phyloP scores from a whole-genome alignment of 2,113 vertebrate genomes.

The Neotoma lepida region DNA sequence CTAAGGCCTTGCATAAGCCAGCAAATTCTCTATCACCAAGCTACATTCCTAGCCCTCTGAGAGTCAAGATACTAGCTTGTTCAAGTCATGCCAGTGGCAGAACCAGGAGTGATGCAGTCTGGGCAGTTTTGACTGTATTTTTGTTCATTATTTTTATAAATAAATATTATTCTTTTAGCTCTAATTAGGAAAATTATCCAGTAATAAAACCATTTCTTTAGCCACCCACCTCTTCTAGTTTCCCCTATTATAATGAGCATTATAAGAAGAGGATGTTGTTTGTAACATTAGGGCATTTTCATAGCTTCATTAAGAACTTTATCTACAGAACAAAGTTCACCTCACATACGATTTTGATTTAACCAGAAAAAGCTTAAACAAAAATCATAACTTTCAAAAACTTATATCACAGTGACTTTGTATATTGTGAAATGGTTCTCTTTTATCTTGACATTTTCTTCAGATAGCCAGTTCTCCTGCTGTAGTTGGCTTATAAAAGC shows the following conservation, averaged over 20 bases:
- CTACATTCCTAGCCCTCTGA: neutral
- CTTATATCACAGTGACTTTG: constrained; percentile 83
- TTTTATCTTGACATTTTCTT: constrained; percentile 88
- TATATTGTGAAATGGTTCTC: constrained; percentile 87
- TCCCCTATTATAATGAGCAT: neutral
- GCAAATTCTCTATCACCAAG: neutral
- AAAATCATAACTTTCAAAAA: constrained; percentile 48
- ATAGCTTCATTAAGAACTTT: constrained; percentile 31
- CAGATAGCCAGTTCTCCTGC: constrained; percentile 87
- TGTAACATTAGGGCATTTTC: neutral
- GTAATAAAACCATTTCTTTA: neutral
- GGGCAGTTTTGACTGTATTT: neutral
- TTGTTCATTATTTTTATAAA: constrained; percentile 20
- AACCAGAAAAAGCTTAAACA: constrained; percentile 32
- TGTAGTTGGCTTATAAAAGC: constrained; percentile 86
- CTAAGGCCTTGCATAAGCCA: neutral
- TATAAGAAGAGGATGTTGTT: neutral
- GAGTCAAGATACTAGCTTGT: neutral
- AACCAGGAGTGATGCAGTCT: neutral
- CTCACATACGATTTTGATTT: constrained; percentile 50
- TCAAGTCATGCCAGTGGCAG: neutral
- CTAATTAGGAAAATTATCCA: constrained; percentile 39
- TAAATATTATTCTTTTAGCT: constrained; percentile 27
- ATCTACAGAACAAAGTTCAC: constrained; percentile 35
- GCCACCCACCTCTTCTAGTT: neutral